Evolutionary conservation across 92 coral and sea anemone genomes (phyloP), one percentile per base, ranked within the genome.

Genomic region (Montipora capitata): DNA sequence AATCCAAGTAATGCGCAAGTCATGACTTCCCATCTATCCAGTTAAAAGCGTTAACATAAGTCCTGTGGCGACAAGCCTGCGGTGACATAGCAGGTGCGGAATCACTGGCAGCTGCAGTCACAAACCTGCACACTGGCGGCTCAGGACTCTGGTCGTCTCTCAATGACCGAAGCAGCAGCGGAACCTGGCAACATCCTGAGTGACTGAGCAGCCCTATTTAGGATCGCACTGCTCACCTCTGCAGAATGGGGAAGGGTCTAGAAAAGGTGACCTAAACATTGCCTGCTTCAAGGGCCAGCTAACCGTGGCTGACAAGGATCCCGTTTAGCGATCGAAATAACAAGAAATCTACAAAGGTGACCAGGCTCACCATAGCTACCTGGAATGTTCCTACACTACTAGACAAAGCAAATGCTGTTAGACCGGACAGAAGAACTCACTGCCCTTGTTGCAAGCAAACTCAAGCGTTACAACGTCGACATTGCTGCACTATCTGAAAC

Each of bases 171-270:
- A 42, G 86, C 75, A 69, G 80, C 63, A 59, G 14, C 65, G 87
- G 88, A 86, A 45, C 68, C 63, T 74, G 91, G 91, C 91, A 79
- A 87, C 80, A n/a, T 40, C 74, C 91, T 86, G 91, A 63, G 83
- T 51, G 91, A 64, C 85, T 14, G 82, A 91, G 91, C 94, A 91
- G 93, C 90, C 87, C 84, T 85, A 51, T 90, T 90, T 75, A 90
- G 93, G 90, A 90, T 16, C 41, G 83, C 87, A 78, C 93, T 90
- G 93, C 90, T 89, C 89, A 85, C 93, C 86, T 79, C 86, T 64
- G 51, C 61, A 40, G 86, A 76, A 35, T 84, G 90, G 72, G 90
- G 78, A 89, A 76, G 71, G 83, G 91, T 27, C 87, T 92, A 88
- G 87, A 88, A 92, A 92, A 92, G 86, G 89, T 88, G 89, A 81